Base-by-base conservation (phyloP, 2,113 vertebrate genomes). In the Entosphenus tridentatus region DNA sequence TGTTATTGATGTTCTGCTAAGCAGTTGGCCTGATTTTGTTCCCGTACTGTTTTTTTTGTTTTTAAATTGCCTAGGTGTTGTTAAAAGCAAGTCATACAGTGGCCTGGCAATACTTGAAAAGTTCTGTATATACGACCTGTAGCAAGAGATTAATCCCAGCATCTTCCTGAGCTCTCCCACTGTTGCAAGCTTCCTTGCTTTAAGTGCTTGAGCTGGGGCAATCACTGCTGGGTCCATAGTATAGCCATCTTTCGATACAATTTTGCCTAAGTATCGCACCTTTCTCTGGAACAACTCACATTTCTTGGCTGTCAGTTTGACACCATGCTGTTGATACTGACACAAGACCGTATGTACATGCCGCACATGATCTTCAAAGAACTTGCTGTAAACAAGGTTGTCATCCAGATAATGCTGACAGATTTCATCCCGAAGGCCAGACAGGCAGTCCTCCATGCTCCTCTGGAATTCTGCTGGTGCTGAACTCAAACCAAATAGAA, bases 121-220 rank as follows among this genome's bases (percentile, higher is more conserved):
- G 39, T 39, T 39, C 4, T 39, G 39, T 7, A 39, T 39, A 39
- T 39, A 39, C 39, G 39, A 39, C 39, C 39, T 39, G 39, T 69
- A 69, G 12, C 56, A 69, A 12, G 21, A 55, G 9, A 69, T 55
- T 12, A 69, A 69, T 55, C 68, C 21, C 5, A 56, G 12, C 18
- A 69, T 54, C 68, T 56, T 69, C 2, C 12, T 12, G 8, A 55
- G 5, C 13, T 69, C 21, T 56, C 68, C 3, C 57, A 12, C 11
- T 56, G 68, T 69, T 56, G 13, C 21, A 55, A 55, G 68, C 8
- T 10, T 55, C 18, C 55, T 69, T 56, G 3, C 68, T 39, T 69
- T 69, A n/a, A 74, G 71, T 12, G 68, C 72, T 1, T 73, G 10
- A 73, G 71, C 3, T 74, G 67, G 9, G 68, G 69, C 57, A 59